phyloP scores from a whole-genome alignment of 2,113 vertebrate species.

The Alligator sinensis region DNA sequence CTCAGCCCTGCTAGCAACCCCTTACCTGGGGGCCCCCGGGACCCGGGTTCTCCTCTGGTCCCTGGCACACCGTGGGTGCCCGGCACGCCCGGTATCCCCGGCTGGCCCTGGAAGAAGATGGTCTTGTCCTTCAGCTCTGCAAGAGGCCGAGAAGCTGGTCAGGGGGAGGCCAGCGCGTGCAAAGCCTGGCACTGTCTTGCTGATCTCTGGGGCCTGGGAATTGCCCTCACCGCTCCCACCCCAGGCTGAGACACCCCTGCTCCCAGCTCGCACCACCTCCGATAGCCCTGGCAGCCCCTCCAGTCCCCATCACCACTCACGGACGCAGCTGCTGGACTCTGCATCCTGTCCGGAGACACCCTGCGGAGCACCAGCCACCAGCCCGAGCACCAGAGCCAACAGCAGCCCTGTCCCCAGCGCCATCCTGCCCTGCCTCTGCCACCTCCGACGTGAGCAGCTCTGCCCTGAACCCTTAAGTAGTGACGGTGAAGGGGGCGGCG shows the following conservation, averaged over 20 bases:
- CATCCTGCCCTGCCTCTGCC: neutral
- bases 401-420: neutral
- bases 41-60: neutral
- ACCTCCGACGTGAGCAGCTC: neutral
- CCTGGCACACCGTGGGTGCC: neutral
- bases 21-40: neutral
- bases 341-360: neutral
- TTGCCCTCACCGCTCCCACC: no score
- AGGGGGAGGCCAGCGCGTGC: neutral
- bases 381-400: neutral
- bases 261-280: no score
- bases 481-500: no score
- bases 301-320: neutral
- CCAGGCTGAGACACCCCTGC: no score
- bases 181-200: neutral
- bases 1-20: neutral
- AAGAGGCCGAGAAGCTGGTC: neutral
- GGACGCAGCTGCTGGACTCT: neutral
- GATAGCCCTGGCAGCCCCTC: no score
- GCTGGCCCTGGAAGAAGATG: neutral
- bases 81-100: constrained; percentile 8
- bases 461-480: neutral
- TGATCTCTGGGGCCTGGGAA: no score
- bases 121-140: neutral
- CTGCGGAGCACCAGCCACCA: neutral